Evolutionary conservation across 2,888 invertebrate genomes (phyloP).

Genomic region (Temnothorax rugatulus): DNA sequence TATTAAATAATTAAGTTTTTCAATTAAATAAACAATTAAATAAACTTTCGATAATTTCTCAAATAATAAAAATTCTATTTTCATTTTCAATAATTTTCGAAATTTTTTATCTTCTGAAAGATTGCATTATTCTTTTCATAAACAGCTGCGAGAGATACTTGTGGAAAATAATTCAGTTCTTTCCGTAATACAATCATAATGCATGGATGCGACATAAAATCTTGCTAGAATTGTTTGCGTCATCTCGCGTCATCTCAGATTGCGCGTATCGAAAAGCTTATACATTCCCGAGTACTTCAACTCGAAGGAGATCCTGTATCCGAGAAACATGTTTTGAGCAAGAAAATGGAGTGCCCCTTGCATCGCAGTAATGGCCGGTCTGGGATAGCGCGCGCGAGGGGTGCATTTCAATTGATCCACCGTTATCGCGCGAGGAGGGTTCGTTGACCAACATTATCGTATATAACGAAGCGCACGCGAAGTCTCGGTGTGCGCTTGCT

Average conservation of each 20-base stretch:
- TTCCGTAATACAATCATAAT: background rate
- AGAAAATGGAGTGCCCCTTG: slow-evolving; percentile 58
- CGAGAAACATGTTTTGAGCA: slow-evolving; percentile 36
- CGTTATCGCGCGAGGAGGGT: slow-evolving; percentile 59
- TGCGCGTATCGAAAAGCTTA: slow-evolving; percentile 1
- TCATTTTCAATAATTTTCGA: background rate
- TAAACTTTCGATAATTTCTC: slow-evolving; percentile 8
- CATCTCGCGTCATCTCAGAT: background rate
- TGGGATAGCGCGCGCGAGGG: slow-evolving; percentile 58
- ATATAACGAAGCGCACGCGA: slow-evolving; percentile 60
- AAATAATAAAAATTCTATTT: background rate
- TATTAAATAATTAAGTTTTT: background rate
- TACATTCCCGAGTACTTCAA: background rate
- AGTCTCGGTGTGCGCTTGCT: slow-evolving; percentile 27
- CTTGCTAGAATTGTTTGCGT: slow-evolving; percentile 8
- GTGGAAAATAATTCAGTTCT: background rate
- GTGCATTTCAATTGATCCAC: slow-evolving; percentile 75
- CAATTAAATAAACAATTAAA: background rate
- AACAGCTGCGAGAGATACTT: background rate
- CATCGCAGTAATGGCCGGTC: slow-evolving; percentile 58
- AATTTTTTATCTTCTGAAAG: background rate
- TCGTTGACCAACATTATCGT: slow-evolving; percentile 73
- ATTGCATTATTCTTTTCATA: background rate
- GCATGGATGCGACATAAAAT: background rate
- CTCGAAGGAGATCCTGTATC: background rate